These are phyloP conservation scores for Agrotis ipsilon DNA, from an alignment of 2,888 invertebrate genomes.

Conservation along the genomic window DNA sequence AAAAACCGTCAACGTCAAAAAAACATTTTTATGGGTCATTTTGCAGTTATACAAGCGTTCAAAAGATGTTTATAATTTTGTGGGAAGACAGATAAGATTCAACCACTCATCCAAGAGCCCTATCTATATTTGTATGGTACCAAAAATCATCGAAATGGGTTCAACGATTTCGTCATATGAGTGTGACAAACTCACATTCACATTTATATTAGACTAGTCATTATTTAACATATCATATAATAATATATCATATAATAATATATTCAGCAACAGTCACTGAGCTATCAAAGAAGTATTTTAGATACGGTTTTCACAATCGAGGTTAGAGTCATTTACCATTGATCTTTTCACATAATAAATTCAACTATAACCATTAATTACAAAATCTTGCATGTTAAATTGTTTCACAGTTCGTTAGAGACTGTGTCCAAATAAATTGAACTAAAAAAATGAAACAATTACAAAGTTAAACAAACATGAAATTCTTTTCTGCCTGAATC, in stretches of 20 bases:
- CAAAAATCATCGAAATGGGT: too few relatives aligned
- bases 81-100: too few relatives aligned
- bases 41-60: too few relatives aligned
- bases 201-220: too few relatives aligned
- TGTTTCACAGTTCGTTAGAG: slow-evolving; percentile 32
- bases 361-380: slow-evolving; percentile 30
- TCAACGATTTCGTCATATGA: too few relatives aligned
- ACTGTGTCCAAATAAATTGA: slow-evolving; percentile 22
- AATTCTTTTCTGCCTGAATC: slow-evolving; percentile 13
- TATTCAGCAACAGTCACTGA: neutral
- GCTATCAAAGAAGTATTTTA: neutral
- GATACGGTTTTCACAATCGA: neutral
- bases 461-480: slow-evolving; percentile 35
- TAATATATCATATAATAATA: too few relatives aligned
- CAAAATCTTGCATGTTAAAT: slow-evolving; percentile 22
- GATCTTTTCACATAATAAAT: slow-evolving; percentile 4
- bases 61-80: too few relatives aligned
- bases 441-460: slow-evolving; percentile 12
- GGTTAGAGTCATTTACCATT: neutral
- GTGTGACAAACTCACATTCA: too few relatives aligned
- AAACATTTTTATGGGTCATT: too few relatives aligned
- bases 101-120: too few relatives aligned
- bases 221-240: neutral
- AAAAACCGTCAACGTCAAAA: too few relatives aligned
- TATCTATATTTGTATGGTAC: too few relatives aligned